phyloP scores from a whole-genome alignment of 92 coral and sea anemone species.

The Epizoanthus scotinus region DNA sequence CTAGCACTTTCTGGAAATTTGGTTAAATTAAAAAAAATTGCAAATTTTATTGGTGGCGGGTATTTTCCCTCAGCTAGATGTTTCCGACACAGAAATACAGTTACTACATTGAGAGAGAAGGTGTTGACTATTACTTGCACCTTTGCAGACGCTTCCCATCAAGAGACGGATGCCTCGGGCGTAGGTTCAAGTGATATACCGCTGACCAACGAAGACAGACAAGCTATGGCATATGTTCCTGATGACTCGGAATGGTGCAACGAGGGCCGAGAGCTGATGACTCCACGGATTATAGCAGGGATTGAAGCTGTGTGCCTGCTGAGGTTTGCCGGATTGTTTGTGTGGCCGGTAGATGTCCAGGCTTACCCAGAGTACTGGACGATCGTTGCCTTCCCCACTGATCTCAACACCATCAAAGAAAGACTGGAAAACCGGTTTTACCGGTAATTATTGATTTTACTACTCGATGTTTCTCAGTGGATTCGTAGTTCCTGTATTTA shows the following conservation, averaged over 20 bases:
- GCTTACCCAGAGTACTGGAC: conserved; percentile 98
- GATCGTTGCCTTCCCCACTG: conserved; percentile 89
- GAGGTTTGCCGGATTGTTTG: conserved; percentile 92
- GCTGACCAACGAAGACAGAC: conserved; percentile 90
- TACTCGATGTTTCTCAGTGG: no score
- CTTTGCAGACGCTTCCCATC: conserved; percentile 56
- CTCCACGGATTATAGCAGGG: conserved; percentile 71
- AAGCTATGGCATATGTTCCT: conserved; percentile 72
- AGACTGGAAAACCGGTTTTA: conserved; percentile 83
- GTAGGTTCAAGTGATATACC: conserved; percentile 96
- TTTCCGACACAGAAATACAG: no score
- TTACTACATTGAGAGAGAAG: not conserved
- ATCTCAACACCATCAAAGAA: conserved; percentile 76
- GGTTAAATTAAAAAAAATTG: no score
- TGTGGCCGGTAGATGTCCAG: conserved; percentile 95
- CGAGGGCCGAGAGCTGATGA: conserved; percentile 84
- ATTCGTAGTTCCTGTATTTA: no score
- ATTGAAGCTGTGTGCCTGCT: conserved; percentile 83
- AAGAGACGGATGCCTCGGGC: conserved; percentile 79
- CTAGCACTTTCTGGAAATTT: no score
- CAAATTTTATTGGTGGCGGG: no score
- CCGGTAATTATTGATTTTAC: conserved; percentile 85
- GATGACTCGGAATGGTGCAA: conserved; percentile 88
- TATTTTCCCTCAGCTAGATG: no score
- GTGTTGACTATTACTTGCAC: not conserved